Evolutionary conservation across 2,888 invertebrate species (phyloP).

Genomic region (Stenurella melanura): DNA sequence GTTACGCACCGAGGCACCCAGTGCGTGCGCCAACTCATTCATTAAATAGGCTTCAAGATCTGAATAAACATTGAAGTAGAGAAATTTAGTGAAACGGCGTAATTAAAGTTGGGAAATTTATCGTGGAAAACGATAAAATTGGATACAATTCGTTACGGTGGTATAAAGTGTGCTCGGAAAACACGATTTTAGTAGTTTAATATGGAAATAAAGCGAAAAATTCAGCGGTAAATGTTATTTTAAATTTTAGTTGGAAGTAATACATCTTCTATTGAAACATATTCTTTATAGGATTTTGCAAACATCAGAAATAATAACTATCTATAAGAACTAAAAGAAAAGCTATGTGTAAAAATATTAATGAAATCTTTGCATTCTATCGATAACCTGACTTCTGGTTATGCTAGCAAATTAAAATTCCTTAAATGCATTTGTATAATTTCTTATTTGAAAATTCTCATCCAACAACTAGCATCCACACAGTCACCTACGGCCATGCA

Average conservation of each 20-base stretch:
- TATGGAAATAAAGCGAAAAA: background rate
- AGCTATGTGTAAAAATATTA: no score
- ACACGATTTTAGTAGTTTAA: slow-evolving; percentile 3
- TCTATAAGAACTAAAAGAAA: no score
- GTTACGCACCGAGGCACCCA: slow-evolving; percentile 32
- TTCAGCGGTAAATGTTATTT: background rate
- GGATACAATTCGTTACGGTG: slow-evolving; percentile 3
- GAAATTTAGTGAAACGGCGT: slow-evolving; percentile 30
- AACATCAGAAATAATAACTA: no score
- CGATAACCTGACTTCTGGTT: no score
- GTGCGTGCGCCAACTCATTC: slow-evolving; percentile 47
- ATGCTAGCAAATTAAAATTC: no score
- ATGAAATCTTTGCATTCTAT: no score
- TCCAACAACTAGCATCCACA: no score
- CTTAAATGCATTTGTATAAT: no score
- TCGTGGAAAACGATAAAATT: slow-evolving; percentile 1
- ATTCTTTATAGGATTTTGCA: no score
- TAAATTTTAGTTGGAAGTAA: background rate
- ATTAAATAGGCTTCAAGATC: slow-evolving; percentile 38
- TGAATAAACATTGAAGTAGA: slow-evolving; percentile 38
- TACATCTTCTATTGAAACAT: no score
- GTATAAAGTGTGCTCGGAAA: background rate
- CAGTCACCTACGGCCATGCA: no score
- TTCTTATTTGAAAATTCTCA: no score
- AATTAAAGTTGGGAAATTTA: slow-evolving; percentile 34